A percentile compares a stretch with the other conserved stretches of the same genome.
Evolutionary conservation across 1,140 invertebrate genomes (phyloP).

Genomic region (Drosophila punjabiensis): DNA sequence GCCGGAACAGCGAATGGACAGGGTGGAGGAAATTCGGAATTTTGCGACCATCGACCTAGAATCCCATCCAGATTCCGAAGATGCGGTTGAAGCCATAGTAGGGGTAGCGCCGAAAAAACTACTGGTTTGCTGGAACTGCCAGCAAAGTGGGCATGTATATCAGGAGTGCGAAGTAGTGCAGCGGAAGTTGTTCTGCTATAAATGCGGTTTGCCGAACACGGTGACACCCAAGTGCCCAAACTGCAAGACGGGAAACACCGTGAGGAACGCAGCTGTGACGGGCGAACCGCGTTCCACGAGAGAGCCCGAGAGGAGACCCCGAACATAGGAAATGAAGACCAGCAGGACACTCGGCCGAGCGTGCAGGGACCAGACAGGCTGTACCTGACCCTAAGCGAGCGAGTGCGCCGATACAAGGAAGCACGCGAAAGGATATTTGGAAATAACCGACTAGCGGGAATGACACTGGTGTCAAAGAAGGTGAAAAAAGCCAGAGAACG

Average conservation of each 20-base stretch:
- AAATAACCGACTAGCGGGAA: neutral
- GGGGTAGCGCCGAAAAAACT: neutral
- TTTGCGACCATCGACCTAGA: no score
- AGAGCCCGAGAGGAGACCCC: neutral
- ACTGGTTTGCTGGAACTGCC: neutral
- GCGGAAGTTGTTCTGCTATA: neutral
- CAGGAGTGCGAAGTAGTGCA: neutral
- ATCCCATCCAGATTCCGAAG: neutral
- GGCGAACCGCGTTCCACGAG: neutral
- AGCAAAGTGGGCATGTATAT: neutral
- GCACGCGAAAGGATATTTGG: neutral
- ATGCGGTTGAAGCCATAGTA: neutral
- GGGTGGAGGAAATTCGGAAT: no score
- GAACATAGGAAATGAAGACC: neutral
- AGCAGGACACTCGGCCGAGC: neutral
- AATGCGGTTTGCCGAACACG: neutral
- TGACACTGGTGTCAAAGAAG: neutral
- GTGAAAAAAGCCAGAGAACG: neutral
- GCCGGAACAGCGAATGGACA: no score
- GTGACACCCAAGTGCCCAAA: neutral
- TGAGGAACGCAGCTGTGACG: neutral
- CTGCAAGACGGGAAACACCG: neutral
- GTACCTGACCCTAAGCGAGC: neutral
- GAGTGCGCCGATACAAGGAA: neutral
- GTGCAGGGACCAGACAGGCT: neutral